Evolutionary conservation across 2,113 vertebrate species (phyloP).

Genomic region (Pelmatolapia mariae): DNA sequence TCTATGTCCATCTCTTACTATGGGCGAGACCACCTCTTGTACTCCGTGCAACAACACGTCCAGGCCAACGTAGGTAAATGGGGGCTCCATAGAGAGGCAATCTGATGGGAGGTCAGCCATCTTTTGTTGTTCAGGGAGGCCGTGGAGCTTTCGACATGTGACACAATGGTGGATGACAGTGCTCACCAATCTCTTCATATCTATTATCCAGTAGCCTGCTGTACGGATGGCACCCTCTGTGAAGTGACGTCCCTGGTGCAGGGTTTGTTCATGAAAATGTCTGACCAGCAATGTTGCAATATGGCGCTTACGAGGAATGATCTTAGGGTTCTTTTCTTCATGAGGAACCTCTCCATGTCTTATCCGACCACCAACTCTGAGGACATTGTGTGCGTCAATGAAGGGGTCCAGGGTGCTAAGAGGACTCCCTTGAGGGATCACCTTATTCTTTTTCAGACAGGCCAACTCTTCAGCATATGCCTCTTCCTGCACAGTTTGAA

Average conservation of each 20-base stretch:
- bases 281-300: too few species aligned
- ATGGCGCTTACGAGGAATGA: neutral
- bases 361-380: neutral
- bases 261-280: too few species aligned
- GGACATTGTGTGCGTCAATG: accelerated
- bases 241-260: too few species aligned
- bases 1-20: neutral
- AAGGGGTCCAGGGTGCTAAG: neutral
- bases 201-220: neutral
- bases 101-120: neutral
- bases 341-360: accelerated
- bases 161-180: neutral
- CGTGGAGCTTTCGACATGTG: neutral
- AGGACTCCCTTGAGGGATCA: neutral
- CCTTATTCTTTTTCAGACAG: accelerated
- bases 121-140: neutral
- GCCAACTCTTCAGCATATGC: neutral
- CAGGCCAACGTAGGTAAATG: neutral
- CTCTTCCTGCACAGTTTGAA: neutral
- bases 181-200: neutral
- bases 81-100: neutral
- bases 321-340: neutral
- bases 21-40: too few species aligned
- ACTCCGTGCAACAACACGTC: neutral
- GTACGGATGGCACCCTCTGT: neutral